Evolutionary conservation across 2,797 vertebrate species (phyloP).

Genomic region (Periparus ater): DNA sequence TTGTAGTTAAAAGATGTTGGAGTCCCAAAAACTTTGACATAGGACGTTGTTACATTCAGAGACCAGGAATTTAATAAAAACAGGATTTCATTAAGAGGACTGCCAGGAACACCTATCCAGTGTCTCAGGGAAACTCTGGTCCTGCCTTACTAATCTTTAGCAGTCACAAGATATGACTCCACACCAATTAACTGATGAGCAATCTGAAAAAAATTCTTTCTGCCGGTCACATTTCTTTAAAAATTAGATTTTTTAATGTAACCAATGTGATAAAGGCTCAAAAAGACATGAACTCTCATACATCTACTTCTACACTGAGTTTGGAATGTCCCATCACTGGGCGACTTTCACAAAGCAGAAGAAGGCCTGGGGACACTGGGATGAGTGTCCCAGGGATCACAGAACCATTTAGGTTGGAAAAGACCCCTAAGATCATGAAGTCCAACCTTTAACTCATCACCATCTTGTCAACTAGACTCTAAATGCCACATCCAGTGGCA

Average conservation of each 20-base stretch:
- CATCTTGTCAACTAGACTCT: neutral
- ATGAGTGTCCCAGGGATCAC: neutral
- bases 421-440: neutral
- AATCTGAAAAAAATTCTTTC: neutral
- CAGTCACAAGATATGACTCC: neutral
- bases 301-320: neutral
- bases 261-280: neutral
- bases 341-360: neutral
- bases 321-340: neutral
- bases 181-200: neutral
- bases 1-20: neutral
- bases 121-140: neutral
- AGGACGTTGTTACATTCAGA: neutral
- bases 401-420: neutral
- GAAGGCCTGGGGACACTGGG: neutral
- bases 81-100: neutral
- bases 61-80: neutral
- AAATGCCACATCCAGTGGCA: neutral
- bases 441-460: neutral
- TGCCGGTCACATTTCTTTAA: neutral
- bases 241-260: neutral
- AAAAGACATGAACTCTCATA: neutral
- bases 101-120: neutral
- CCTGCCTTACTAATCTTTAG: neutral
- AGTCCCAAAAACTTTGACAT: neutral